Base-by-base conservation (phyloP, 2,888 invertebrate genomes). In the Merodon equestris region DNA sequence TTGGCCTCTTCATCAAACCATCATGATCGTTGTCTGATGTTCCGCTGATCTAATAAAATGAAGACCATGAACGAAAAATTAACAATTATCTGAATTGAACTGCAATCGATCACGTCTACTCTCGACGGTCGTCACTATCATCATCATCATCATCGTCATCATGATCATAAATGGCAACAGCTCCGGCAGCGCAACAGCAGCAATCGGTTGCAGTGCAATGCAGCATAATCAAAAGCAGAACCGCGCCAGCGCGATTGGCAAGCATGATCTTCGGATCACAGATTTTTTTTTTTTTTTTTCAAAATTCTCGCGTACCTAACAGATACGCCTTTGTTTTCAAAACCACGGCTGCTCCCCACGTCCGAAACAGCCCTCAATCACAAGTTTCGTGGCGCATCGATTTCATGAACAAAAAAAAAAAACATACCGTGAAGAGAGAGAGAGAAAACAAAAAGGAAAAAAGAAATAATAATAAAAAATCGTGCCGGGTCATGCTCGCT, bases 401-500 rank as follows among this genome's bases (percentile, higher is more conserved):
- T 77, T 72, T 72, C 72, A 77, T 73, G n/a, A n/a, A n/a, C n/a
- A n/a, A n/a, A n/a, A n/a, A n/a, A 61, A 76, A 76, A 48, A 38
- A 71, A 57, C 13, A n/a, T n/a, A n/a, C 47, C 27, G 27, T 10
- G 27, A 38, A 51, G 13, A 13, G 12, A 14, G 14, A 18, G 4
- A 53, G 10, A 51, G 9, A 27, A 10, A 47, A 47, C 47, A 45
- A 12, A 36, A 40, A 45, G 4, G 15, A 18, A 36, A 68, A 60
- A 51, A 19, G 19, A 19, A 61, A 40, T 17, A 44, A 67, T 63
- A 67, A 73, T 63, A 73, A 77, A 79, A 70, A 79, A 74, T 79
- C 79, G 79, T 79, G 79, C 79, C 79, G 70, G 79, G 79, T 79
- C 79, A 79, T 79, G 64, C 79, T 70, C 45, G 79, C 68, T 79